Evolutionary conservation across 92 coral and sea anemone species (phyloP).

Genomic region (Metridium senile): DNA sequence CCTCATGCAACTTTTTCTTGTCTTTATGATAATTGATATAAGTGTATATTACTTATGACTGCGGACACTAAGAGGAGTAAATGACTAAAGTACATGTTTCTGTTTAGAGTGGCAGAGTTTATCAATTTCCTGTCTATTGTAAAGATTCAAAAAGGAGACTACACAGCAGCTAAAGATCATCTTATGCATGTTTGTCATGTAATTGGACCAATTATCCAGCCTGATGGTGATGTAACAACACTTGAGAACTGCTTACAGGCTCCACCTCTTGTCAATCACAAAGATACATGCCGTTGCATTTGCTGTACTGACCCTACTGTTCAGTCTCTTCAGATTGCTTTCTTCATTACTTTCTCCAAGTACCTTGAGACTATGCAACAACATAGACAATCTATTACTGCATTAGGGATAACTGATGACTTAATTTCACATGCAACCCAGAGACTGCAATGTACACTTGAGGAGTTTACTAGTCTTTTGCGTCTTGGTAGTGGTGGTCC

Average conservation of each 20-base stretch:
- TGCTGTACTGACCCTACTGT: slow-evolving; percentile 70
- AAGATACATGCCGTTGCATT: slow-evolving; percentile 55
- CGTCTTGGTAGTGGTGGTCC: slow-evolving; percentile 24
- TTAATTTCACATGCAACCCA: slow-evolving; percentile 50
- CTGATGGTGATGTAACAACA: slow-evolving; percentile 17
- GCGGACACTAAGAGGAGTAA: no score
- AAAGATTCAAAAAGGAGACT: slow-evolving; percentile 61
- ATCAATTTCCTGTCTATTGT: slow-evolving; percentile 61
- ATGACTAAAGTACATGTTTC: neutral
- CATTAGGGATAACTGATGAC: slow-evolving; percentile 43
- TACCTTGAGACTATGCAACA: slow-evolving; percentile 46
- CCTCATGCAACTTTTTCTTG: no score
- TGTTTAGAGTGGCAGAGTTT: slow-evolving; percentile 66
- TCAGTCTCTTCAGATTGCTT: slow-evolving; percentile 46
- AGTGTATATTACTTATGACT: no score
- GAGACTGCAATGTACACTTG: slow-evolving; percentile 38
- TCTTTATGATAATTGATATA: no score
- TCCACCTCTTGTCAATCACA: slow-evolving; percentile 56
- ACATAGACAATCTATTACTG: slow-evolving; percentile 32
- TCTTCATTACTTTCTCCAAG: slow-evolving; percentile 46
- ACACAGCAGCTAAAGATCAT: slow-evolving; percentile 46
- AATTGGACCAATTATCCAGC: slow-evolving; percentile 42
- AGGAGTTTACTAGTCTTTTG: slow-evolving; percentile 35
- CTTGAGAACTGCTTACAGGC: slow-evolving; percentile 34
- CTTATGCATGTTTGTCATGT: slow-evolving; percentile 52